Conservation (phyloP, 35 echinoderm and acorn worm species). For the Ophioderma brevispina region DNA sequence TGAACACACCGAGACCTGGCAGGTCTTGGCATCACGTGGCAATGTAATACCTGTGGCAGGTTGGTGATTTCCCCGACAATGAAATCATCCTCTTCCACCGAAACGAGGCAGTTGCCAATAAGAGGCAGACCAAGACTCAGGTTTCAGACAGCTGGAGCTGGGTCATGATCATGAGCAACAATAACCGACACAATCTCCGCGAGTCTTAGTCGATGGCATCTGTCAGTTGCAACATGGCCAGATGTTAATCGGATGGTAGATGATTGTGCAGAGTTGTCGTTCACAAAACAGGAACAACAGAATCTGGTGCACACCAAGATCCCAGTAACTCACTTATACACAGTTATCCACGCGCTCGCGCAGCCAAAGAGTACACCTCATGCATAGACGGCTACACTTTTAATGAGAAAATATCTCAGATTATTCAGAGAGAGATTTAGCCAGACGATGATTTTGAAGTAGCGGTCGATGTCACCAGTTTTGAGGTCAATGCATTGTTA, state of each 20-base stretch:
- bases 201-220: slow-evolving; percentile 46
- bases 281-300: background rate
- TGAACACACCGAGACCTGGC: slow-evolving; percentile 80
- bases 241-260: slow-evolving; percentile 23
- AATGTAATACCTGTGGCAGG: slow-evolving; percentile 83
- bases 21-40: slow-evolving; percentile 72
- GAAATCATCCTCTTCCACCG: slow-evolving; percentile 83
- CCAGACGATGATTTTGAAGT: background rate
- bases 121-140: background rate
- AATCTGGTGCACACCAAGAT: slow-evolving; percentile 50
- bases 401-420: slow-evolving; percentile 57
- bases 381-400: slow-evolving; percentile 80
- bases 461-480: background rate
- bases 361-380: slow-evolving; percentile 26
- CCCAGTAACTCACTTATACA: slow-evolving; percentile 53
- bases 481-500: slow-evolving; percentile 38
- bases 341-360: slow-evolving; percentile 54
- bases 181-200: slow-evolving; percentile 78
- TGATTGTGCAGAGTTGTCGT: slow-evolving; percentile 34
- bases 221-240: slow-evolving; percentile 67
- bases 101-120: background rate
- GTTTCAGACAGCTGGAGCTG: slow-evolving; percentile 36
- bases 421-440: slow-evolving; percentile 8
- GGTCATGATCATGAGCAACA: slow-evolving; percentile 70
- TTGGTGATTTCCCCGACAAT: slow-evolving; percentile 80